phyloP scores from a whole-genome alignment of 2,113 vertebrate species.

The Bos indicus region DNA sequence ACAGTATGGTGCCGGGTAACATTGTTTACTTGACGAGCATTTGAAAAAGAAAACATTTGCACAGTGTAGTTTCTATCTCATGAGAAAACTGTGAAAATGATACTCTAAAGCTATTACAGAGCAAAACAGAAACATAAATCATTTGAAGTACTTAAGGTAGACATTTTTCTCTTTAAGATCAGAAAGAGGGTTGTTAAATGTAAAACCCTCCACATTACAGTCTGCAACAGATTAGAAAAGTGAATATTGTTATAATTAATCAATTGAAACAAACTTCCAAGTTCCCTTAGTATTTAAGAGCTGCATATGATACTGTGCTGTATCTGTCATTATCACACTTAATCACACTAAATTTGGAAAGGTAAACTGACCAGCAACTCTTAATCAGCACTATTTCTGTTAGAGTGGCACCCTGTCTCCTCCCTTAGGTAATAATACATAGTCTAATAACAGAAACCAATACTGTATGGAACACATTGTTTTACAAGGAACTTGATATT shows the following conservation, averaged over 20 bases:
- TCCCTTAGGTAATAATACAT: neutral
- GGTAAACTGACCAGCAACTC: slow-evolving; percentile 13
- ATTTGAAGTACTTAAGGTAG: slow-evolving; percentile 2
- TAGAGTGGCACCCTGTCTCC: neutral
- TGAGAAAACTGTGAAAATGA: neutral
- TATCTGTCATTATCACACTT: neutral
- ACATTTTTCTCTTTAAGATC: slow-evolving; percentile 16
- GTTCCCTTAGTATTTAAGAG: slow-evolving; percentile 1
- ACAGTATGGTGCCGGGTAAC: neutral
- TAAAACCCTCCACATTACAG: neutral
- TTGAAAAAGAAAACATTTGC: neutral
- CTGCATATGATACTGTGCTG: neutral
- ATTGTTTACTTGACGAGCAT: neutral
- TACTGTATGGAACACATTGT: neutral
- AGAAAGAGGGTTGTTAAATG: neutral
- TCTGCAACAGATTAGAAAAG: slow-evolving; percentile 6
- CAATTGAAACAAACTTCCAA: slow-evolving; percentile 4
- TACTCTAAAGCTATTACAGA: neutral
- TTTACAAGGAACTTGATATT: neutral
- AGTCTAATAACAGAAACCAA: slow-evolving; percentile 21
- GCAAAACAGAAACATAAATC: neutral
- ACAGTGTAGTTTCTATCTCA: neutral
- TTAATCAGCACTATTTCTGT: neutral
- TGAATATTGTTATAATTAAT: neutral
- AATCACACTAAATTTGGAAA: slow-evolving; percentile 30